Base-by-base conservation (phyloP, 1,140 invertebrate species). In the Drosophila gunungcola region DNA sequence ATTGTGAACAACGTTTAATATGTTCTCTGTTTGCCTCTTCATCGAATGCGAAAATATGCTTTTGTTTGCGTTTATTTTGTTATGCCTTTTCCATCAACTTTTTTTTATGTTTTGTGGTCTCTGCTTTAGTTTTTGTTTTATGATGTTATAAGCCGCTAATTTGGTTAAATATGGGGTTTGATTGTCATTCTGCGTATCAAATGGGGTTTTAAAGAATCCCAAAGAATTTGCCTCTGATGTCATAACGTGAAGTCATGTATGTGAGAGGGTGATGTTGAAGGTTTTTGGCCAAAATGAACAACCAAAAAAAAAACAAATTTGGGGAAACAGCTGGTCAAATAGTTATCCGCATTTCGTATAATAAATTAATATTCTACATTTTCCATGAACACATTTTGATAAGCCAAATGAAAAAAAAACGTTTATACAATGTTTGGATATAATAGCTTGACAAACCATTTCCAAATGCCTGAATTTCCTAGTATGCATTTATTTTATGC, bases 151-250 rank as follows among this genome's bases (percentile, higher is more conserved):
- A 80, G 73, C 78, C 74, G 67, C 75, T 73, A 82, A 83, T 83
- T 70, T 65, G 67, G 63, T 77, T 88, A 88, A 88, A 88, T 89
- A 89, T 88, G 86, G 73, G 61, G 65, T 78, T 67, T 57, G 67
- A 83, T 83, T 86, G 79, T 82, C 79, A 86, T 88, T 77, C 63
- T 42, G 16, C 43, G 65, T 72, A 70, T 42, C 64, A 70, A 29
- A 25, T 10, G 43, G 16, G 52, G 54, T 42, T 56, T 56, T 25
- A 32, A 74, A 56, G 52, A 75, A 75, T 78, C 78, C 68, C 51
- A 48, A 63, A 67, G 56, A 75, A 54, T 46, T 55, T 56, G 41
- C 10, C 34, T 65, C 73, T 85, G 82, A 85, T 85, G 82, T 85
- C 83, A 85, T 86, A 68, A 70, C 73, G 54, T 68, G 73, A 68